phyloP scores from a whole-genome alignment of 2,888 invertebrate genomes.

The Amaurobius ferox region DNA sequence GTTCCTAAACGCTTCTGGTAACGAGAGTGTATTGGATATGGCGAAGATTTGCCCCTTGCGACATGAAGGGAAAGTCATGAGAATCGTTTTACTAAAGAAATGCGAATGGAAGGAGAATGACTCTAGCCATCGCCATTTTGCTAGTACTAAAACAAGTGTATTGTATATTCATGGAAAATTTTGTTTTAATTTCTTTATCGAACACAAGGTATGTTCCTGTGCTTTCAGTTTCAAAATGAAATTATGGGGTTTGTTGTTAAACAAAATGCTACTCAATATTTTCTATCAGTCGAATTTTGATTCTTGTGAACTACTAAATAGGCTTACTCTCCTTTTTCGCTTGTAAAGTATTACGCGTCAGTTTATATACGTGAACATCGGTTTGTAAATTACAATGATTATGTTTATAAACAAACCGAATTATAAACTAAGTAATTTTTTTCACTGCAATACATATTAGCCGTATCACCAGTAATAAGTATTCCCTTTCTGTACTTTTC shows the following conservation, averaged over 20 bases:
- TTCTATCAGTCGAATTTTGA: neutral
- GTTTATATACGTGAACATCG: neutral
- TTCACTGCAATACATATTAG: too few relatives aligned
- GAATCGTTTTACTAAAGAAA: slow-evolving; percentile 69
- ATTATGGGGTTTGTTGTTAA: slow-evolving; percentile 32
- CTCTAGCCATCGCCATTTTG: slow-evolving; percentile 71
- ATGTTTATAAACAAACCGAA: too few relatives aligned
- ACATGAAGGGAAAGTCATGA: slow-evolving; percentile 72
- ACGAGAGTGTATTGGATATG: slow-evolving; percentile 72
- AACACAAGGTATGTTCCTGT: slow-evolving; percentile 52
- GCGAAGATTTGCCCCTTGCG: slow-evolving; percentile 71
- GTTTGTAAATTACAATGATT: too few relatives aligned
- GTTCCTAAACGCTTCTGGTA: too few relatives aligned
- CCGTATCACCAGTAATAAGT: too few relatives aligned
- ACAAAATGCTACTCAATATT: slow-evolving; percentile 18
- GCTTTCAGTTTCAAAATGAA: slow-evolving; percentile 34
- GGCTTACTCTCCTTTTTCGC: slow-evolving; percentile 46
- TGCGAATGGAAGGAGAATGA: slow-evolving; percentile 71
- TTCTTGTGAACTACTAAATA: slow-evolving; percentile 26
- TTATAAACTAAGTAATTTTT: neutral
- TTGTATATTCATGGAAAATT: slow-evolving; percentile 64
- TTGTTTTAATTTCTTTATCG: slow-evolving; percentile 29
- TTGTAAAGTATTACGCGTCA: neutral
- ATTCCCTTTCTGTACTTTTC: too few relatives aligned
- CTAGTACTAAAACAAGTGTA: slow-evolving; percentile 31